Conservation (phyloP, 35 echinoderm and acorn worm genomes). For the Apostichopus parvimensis region DNA sequence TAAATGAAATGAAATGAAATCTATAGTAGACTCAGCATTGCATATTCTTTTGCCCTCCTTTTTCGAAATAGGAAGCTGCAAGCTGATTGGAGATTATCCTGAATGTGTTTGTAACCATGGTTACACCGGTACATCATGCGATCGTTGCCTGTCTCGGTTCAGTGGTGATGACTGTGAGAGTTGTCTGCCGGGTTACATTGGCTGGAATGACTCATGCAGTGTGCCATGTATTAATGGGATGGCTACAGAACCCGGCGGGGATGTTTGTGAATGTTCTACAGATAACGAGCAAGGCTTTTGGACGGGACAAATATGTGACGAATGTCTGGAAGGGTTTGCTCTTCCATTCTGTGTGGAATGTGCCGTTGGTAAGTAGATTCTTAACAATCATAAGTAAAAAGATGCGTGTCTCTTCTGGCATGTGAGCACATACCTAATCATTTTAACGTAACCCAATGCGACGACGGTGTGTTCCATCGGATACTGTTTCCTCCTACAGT, state of each 20-base stretch:
- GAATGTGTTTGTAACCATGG: conserved; percentile 77
- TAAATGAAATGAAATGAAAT: too few species aligned
- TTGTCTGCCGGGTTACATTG: conserved; percentile 75
- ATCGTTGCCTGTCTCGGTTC: conserved; percentile 67
- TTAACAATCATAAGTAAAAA: too few species aligned
- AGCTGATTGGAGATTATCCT: conserved; percentile 55
- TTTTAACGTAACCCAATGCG: too few species aligned
- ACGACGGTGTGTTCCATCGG: too few species aligned
- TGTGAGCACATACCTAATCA: too few species aligned
- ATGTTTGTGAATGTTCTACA: conserved; percentile 71
- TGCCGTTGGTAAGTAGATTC: conserved; percentile 55
- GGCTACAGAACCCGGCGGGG: conserved; percentile 68
- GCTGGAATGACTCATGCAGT: conserved; percentile 79
- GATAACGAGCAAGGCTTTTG: conserved; percentile 78
- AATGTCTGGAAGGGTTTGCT: conserved; percentile 77
- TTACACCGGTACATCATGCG: conserved; percentile 73
- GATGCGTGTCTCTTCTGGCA: too few species aligned
- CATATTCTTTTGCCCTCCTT: neutral
- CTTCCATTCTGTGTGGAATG: conserved; percentile 69
- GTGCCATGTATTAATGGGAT: conserved; percentile 70
- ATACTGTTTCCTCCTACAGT: too few species aligned
- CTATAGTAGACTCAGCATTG: too few species aligned
- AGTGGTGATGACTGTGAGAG: conserved; percentile 62
- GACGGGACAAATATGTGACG: conserved; percentile 76
- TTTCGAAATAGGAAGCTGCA: conserved; percentile 65